phyloP scores from a whole-genome alignment of 2,888 invertebrate species.

The Ceratothoa steindachneri region DNA sequence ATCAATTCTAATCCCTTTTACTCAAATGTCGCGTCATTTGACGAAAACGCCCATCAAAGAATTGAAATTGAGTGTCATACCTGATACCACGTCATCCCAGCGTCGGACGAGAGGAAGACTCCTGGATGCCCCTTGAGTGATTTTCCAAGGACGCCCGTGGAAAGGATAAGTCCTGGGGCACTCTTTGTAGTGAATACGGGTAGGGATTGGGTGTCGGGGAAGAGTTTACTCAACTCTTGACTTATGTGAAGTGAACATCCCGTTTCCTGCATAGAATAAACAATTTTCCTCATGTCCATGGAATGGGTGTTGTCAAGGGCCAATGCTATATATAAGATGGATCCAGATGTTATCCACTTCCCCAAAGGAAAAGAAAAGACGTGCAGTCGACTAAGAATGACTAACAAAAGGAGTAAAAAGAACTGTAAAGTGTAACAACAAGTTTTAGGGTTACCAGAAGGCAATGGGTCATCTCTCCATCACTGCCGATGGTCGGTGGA shows the following conservation, averaged over 20 bases:
- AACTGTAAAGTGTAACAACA: too few species aligned
- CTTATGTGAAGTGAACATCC: conserved; percentile 79
- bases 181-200: conserved; percentile 80
- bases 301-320: too few species aligned
- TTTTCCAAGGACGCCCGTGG: conserved; percentile 72
- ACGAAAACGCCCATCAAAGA: too few species aligned
- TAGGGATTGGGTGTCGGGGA: conserved; percentile 72
- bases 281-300: too few species aligned
- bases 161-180: conserved; percentile 82
- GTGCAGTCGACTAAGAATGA: too few species aligned
- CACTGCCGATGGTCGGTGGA: conserved; percentile 66
- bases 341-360: too few species aligned
- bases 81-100: conserved; percentile 76
- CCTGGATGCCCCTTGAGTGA: conserved; percentile 73
- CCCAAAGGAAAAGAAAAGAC: too few species aligned
- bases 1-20: too few species aligned
- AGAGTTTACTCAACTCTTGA: conserved; percentile 77
- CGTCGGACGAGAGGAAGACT: conserved; percentile 75
- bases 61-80: too few species aligned
- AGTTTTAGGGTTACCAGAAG: conserved; percentile 57
- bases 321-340: too few species aligned
- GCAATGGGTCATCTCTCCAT: conserved; percentile 67
- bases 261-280: conserved; percentile 15
- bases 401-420: too few species aligned
- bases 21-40: too few species aligned